phyloP scores from a whole-genome alignment of 2,888 invertebrate genomes.

The Seira ritae region DNA sequence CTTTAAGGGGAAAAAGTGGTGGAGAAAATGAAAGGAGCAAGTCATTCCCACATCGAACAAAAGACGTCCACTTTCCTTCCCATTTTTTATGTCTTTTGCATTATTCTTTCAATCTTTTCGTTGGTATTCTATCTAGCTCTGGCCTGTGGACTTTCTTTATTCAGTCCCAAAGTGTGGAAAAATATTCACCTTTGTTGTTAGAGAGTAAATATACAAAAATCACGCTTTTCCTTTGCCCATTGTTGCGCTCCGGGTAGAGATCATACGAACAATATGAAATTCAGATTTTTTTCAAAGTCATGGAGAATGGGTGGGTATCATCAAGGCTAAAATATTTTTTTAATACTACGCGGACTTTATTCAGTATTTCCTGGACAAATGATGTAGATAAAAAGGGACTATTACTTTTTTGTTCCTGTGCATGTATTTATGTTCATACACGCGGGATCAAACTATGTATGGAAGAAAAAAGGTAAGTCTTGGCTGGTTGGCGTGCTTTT shows the following conservation, averaged over 20 bases:
- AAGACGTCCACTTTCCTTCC: conserved; percentile 32
- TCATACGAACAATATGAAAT: too few relatives aligned
- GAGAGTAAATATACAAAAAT: not conserved
- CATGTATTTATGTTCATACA: not conserved
- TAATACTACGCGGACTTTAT: too few relatives aligned
- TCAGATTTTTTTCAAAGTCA: not conserved
- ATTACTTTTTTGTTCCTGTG: conserved; percentile 1
- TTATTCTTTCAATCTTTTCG: conserved; percentile 20
- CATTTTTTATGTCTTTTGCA: too few relatives aligned
- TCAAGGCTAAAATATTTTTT: not conserved
- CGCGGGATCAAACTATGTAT: not conserved
- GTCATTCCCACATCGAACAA: conserved; percentile 46
- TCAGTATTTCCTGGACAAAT: not conserved
- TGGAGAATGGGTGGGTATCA: not conserved
- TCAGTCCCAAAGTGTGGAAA: not conserved
- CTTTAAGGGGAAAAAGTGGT: not conserved
- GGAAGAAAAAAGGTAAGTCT: not conserved
- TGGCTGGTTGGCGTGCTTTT: conserved; percentile 56
- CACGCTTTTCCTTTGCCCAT: not conserved
- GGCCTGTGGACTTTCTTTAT: not conserved
- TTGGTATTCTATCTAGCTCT: conserved; percentile 8
- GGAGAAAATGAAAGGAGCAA: conserved; percentile 38
- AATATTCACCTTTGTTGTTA: conserved; percentile 15
- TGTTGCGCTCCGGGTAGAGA: too few relatives aligned
- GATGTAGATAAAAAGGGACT: not conserved